These are phyloP conservation scores for Leptobrachium leishanense DNA, from an alignment of 2,113 vertebrate species.

Conservation along the genomic window DNA sequence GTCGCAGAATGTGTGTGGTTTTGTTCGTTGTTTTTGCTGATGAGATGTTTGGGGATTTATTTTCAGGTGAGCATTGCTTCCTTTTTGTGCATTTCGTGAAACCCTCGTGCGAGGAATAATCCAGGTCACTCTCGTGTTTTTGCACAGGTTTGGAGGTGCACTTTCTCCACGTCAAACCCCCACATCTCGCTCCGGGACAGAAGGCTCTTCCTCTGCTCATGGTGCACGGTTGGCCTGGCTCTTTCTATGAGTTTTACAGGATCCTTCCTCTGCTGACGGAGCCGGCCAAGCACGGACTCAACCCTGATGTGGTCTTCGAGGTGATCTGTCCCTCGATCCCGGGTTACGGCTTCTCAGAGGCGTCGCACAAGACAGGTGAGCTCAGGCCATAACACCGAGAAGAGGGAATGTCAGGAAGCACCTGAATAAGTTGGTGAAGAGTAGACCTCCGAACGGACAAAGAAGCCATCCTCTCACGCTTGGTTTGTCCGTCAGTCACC, in stretches of 20 bases:
- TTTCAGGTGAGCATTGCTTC: no score
- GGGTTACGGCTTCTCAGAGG: constrained; percentile 85
- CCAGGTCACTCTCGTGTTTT: constrained; percentile 12
- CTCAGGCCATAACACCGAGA: no score
- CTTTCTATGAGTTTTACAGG: constrained; percentile 87
- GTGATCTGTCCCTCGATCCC: constrained; percentile 88
- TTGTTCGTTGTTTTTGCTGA: no score
- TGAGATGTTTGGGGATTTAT: no score
- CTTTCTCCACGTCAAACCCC: constrained; percentile 78
- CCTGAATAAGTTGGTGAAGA: no score
- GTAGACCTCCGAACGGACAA: no score
- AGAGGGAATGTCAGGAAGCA: no score
- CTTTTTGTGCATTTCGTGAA: no score
- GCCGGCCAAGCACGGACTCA: constrained; percentile 43
- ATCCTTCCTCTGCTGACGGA: constrained; percentile 80
- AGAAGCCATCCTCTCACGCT: no score
- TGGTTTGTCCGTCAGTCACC: no score
- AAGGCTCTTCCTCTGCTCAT: constrained; percentile 75
- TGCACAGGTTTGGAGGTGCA: constrained; percentile 79
- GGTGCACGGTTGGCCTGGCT: constrained; percentile 88
- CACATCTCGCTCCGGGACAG: constrained; percentile 57
- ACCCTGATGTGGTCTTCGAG: constrained; percentile 73
- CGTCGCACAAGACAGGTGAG: constrained; percentile 71
- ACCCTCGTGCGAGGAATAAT: not conserved
- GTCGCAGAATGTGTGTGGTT: no score